A percentile compares a stretch with the other conserved stretches of the same genome.
phyloP scores from a whole-genome alignment of 1,140 invertebrate species.

The Cyrtorhinus lividipennis region DNA sequence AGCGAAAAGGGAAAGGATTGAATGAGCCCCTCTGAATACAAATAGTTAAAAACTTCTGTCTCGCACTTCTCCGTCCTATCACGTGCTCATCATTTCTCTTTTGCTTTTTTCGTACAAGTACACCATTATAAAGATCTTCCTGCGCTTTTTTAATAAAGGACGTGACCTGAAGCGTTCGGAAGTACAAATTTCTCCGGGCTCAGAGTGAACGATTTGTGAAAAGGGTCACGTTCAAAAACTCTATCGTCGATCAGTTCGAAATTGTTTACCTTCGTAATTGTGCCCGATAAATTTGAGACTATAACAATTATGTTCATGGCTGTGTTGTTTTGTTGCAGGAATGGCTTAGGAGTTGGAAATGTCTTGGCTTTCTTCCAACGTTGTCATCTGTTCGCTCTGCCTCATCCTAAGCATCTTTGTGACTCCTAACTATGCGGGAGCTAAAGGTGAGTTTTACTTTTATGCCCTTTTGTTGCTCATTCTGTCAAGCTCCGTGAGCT shows the following conservation, averaged over 20 bases:
- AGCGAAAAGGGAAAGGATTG: neutral
- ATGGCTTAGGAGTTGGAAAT: constrained; percentile 2
- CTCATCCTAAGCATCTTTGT: neutral
- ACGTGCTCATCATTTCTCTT: neutral
- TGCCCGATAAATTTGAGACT: no score
- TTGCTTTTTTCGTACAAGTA: neutral
- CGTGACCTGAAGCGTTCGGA: no score
- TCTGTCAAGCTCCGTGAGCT: no score
- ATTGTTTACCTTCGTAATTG: no score
- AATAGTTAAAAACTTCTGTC: neutral
- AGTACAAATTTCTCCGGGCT: no score
- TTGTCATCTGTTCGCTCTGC: neutral
- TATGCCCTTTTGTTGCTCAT: no score
- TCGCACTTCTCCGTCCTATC: neutral
- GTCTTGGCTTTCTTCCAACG: constrained; percentile 1
- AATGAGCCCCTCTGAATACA: neutral
- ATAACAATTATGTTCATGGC: no score
- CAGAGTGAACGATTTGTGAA: no score
- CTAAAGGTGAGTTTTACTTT: neutral
- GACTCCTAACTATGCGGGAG: neutral
- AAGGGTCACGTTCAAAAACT: no score
- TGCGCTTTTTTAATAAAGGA: no score
- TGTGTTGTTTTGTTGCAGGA: neutral
- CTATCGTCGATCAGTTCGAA: no score
- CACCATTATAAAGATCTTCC: neutral